Evolutionary conservation across 2,888 invertebrate species (phyloP), one percentile per base, ranked within the genome.

Genomic region (Pollenia griseotomentosa): DNA sequence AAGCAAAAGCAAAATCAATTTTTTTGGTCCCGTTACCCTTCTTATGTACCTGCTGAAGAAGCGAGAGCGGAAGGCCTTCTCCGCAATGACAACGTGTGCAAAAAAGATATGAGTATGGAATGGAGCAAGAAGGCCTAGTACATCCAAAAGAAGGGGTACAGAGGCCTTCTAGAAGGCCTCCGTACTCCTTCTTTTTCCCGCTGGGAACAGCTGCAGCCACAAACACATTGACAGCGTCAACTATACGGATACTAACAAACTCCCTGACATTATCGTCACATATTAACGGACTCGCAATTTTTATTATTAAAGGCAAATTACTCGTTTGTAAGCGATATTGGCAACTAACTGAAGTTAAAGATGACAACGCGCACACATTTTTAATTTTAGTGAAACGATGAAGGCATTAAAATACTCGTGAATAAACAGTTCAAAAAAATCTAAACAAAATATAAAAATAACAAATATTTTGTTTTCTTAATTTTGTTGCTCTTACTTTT

Each of bases 241-340:
- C 77, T 57, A 75, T 57, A 77, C 19, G 55, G 14, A 55, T 40
- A 33, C 70, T 40, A 16, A 10, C 19, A 0, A 33, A 19, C 42
- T 44, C 53, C 14, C 44, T 57, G 66, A 65, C 66, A 71, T 48
- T 46, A 68, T 81, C 23, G 16, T 63, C 68, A 33, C 33, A 65
- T 74, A 65, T 82, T 82, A 84, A 84, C 73, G 87, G 83, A 48
- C 75, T 65, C 8, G 48, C 53, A 70, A 71, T 83, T 63, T 83
- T 75, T 70, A 42, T 80, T 80, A 74, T 57, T 46, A 70, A 77
- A 73, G 80, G 79, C 53, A 78, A 73, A 42, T 33, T 33, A 84
- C 79, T 84, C 65, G 65, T 55, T 65, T 12, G 51, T 75, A 78
- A 65, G 83, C 70, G 61, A 61, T 66, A 59, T 66, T 68, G 23